phyloP scores from a whole-genome alignment of 2,797 vertebrate genomes.

The Orientallactaga sibirica region DNA sequence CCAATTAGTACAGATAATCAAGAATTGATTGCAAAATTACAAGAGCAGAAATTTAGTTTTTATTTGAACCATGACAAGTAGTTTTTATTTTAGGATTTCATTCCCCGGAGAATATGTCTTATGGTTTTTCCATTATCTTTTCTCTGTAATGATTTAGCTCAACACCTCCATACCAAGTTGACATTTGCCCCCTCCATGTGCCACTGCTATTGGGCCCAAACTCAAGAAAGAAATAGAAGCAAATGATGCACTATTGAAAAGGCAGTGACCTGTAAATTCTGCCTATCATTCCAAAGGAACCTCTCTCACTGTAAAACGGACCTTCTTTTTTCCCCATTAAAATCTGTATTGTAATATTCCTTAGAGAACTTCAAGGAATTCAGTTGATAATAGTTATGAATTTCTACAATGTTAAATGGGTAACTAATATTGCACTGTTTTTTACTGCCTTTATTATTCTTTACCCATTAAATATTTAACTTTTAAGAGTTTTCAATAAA shows the following conservation, averaged over 20 bases:
- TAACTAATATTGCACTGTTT: conserved; percentile 36
- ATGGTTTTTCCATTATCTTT: conserved; percentile 10
- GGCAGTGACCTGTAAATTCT: conserved; percentile 51
- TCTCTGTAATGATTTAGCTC: conserved; percentile 52
- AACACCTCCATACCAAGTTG: conserved; percentile 5
- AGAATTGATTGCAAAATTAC: conserved; percentile 71
- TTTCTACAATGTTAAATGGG: conserved; percentile 44
- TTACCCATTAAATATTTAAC: conserved; percentile 50
- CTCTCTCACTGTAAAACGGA: conserved; percentile 28
- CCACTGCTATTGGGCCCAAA: conserved; percentile 52
- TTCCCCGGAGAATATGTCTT: background rate
- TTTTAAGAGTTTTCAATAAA: conserved; percentile 48
- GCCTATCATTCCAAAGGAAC: conserved; percentile 54
- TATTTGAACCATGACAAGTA: background rate
- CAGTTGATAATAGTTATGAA: background rate
- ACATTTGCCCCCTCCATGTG: background rate
- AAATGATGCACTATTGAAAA: background rate
- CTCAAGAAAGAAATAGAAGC: conserved; percentile 62
- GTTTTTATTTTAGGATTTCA: conserved; percentile 61
- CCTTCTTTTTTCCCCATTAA: conserved; percentile 28
- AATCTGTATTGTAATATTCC: conserved; percentile 15
- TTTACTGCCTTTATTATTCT: conserved; percentile 34
- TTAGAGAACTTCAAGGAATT: conserved; percentile 45
- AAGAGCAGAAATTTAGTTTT: conserved; percentile 48
- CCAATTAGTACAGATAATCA: conserved; percentile 74